A percentile compares a stretch with the other conserved stretches of the same genome.
Conservation (phyloP, 2,888 invertebrate species). For the Holacanthella duospinosa region DNA sequence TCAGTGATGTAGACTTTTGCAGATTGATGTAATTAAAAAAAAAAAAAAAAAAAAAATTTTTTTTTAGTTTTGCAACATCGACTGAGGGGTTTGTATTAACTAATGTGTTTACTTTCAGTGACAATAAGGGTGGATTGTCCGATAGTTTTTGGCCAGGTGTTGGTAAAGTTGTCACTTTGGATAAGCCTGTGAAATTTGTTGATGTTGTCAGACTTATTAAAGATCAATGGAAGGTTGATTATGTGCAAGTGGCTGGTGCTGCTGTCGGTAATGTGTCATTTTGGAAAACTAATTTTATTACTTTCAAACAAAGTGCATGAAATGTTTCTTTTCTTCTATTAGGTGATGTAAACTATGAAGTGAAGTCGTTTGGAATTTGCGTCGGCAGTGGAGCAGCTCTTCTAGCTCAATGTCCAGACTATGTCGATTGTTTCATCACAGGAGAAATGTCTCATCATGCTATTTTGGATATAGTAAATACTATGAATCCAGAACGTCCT, state of each 20-base stretch:
- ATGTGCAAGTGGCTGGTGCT: neutral
- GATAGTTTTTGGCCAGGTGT: neutral
- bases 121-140: neutral
- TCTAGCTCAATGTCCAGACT: slow-evolving; percentile 50
- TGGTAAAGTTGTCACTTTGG: neutral
- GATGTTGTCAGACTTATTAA: neutral
- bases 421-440: slow-evolving; percentile 77
- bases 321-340: no score
- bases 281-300: neutral
- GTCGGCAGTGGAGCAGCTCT: slow-evolving; percentile 81
- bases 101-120: neutral
- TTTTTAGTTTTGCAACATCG: neutral
- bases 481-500: slow-evolving; percentile 52
- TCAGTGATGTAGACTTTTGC: neutral
- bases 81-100: neutral
- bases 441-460: slow-evolving; percentile 93
- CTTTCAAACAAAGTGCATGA: neutral
- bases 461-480: slow-evolving; percentile 61
- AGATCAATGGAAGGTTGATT: neutral
- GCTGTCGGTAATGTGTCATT: neutral
- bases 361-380: slow-evolving; percentile 65
- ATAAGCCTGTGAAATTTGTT: neutral
- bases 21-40: neutral
- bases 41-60: neutral
- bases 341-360: no score